Evolutionary conservation across 2,113 vertebrate species (phyloP), one percentile per base, ranked within the genome.

Genomic region (Atherinomorus stipes): DNA sequence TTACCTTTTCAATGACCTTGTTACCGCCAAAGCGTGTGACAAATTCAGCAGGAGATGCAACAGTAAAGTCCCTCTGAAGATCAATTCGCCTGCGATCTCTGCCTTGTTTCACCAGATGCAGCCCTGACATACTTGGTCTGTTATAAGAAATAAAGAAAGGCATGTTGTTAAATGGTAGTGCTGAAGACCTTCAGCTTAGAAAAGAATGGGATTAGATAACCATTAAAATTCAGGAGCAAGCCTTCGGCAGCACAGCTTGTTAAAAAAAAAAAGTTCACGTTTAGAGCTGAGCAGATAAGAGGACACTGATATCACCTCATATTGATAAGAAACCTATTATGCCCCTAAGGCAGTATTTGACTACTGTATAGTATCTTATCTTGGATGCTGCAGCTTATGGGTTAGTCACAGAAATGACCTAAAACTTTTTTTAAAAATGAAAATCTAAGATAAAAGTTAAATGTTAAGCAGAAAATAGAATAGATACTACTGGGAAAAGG

Each of bases 121-220:
- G 90, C n/a, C 98, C 98, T 38, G 97, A 99, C 98, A 99, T 99
- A 66, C 98, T 99, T 42, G 98, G 96, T 90, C 98, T 99, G 80
- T 76, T 77, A 70, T 19, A 21, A 75, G 11, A 59, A 45, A 62
- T 9, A 73, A n/a, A 18, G 76, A 11, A 76, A 62, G 2, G 11
- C 1, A 67, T 4, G 25, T 2, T 45, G 3, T 45, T 7, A 16
- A 49, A 53, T 21, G 13, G 0, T 31, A 10, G 2, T 22, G n/a
- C 0, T 3, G 11, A 23, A 61, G 28, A 59, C 12, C 22, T 64
- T 7, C 4, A 38, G 13, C 28, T 22, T 44, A n/a, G 11, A 49
- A 21, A 50, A 34, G 1, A 69, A 45, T 0, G 1, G 2, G 4
- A 21, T 18, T 4, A 3, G 0, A 16, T 15, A n/a, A 15, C 21